A percentile compares a stretch with the other conserved stretches of the same genome.
Evolutionary conservation across 2,888 invertebrate species (phyloP).

Genomic region (Griposia aprilina): DNA sequence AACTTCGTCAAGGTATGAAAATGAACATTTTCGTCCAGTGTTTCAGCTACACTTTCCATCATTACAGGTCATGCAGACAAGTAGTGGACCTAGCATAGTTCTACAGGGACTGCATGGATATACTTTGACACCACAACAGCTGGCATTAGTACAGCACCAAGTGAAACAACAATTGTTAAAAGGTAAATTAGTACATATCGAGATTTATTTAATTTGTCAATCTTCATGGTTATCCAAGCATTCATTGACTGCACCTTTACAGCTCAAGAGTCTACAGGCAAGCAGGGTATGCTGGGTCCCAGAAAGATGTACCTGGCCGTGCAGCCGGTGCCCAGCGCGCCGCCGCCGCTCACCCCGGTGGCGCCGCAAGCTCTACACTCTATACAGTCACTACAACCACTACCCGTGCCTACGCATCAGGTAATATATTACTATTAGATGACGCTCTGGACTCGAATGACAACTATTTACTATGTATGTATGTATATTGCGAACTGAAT

Average conservation of each 20-base stretch:
- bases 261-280: conserved; percentile 97
- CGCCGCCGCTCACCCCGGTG: conserved; percentile 75
- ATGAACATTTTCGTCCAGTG: neutral
- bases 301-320: conserved; percentile 96
- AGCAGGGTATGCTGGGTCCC: conserved; percentile 95
- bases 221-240: conserved; percentile 51
- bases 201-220: conserved; percentile 27
- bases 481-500: conserved; percentile 51
- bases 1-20: neutral
- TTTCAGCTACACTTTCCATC: conserved; percentile 20
- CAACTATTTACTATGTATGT: conserved; percentile 52
- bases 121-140: conserved; percentile 95
- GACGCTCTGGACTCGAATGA: conserved; percentile 36
- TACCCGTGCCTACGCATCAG: conserved; percentile 87
- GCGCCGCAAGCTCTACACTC: conserved; percentile 74
- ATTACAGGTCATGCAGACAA: conserved; percentile 94
- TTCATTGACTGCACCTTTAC: conserved; percentile 73
- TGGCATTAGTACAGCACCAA: conserved; percentile 96
- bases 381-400: conserved; percentile 75
- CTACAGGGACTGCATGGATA: conserved; percentile 96
- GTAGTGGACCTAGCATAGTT: conserved; percentile 96
- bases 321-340: conserved; percentile 92
- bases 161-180: conserved; percentile 96
- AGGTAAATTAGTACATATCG: conserved; percentile 89
- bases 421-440: conserved; percentile 88